Base-by-base conservation (phyloP, 2,888 invertebrate genomes). In the Linnaemya vulpina region DNA sequence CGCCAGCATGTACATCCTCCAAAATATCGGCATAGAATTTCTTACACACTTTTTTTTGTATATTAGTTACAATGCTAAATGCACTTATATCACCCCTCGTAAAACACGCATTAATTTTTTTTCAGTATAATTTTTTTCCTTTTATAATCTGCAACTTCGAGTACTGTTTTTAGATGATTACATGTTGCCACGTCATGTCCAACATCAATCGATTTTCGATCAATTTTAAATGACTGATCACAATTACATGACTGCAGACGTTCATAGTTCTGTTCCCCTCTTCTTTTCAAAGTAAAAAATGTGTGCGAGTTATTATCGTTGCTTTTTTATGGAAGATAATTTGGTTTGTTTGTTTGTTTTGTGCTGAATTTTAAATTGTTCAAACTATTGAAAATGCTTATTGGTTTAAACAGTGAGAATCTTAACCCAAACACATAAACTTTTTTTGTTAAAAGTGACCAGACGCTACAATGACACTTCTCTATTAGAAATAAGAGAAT, bases 171-270 rank as follows among this genome's bases (percentile, higher is more conserved):
- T 40, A 77, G 75, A 71, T 83, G 82, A 83, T 77, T 49, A 60
- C 76, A 77, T 73, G 71, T 77, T 83, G 75, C 78, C 79, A 75
- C 60, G 79, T 71, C 84, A 84, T 84, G 79, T 84, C 35, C 75
- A 62, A 65, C 84, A 79, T 84, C 83, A 83, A 83, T 83, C 83
- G 79, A 83, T 63, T 79, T 55, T 75, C 51, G 79, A 70, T 74
- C 79, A 79, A 79, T 84, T 84, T 84, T 75, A 79, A 84, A 79
- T 84, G 79, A 79, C 84, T 79, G 84, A 75, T 84, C 75, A 84
- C 75, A 71, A 60, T 51, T 83, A 75, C 75, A 75, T 71, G 83
- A 9, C 73, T 49, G 63, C 38, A 25, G 30, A 67, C 51, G 5
- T 75, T 20, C 17, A 15, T 46, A 53, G 3, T 8, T 74, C 30